Conservation (phyloP, 1,140 invertebrate genomes). For the Conus betulinus region DNA sequence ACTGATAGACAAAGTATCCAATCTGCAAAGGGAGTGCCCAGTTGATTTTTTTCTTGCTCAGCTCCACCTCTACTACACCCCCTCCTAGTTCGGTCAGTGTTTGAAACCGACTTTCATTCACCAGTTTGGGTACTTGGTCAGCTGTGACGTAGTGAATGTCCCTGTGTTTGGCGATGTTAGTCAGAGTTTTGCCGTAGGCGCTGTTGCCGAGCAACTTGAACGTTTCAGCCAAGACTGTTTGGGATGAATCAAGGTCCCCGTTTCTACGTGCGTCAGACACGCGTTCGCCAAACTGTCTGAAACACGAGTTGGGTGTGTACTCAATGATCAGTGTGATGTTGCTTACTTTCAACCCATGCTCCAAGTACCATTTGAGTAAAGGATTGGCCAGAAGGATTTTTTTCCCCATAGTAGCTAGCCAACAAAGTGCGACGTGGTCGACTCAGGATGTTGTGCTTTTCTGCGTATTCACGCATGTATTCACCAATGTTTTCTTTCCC, state of each 20-base stretch:
- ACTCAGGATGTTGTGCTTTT: not conserved
- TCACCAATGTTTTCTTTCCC: not conserved
- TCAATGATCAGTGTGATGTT: not conserved
- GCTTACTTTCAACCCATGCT: not conserved
- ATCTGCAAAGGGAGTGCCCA: not conserved
- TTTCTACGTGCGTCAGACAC: not conserved
- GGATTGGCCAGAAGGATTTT: not conserved
- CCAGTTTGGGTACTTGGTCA: not conserved
- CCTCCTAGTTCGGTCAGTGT: not conserved
- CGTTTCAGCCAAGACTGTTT: not conserved
- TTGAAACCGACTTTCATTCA: not conserved
- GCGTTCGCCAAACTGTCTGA: not conserved
- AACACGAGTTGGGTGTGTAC: not conserved
- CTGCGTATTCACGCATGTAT: not conserved
- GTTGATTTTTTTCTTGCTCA: not conserved
- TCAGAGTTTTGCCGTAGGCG: not conserved
- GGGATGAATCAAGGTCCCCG: too few relatives aligned
- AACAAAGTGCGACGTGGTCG: not conserved
- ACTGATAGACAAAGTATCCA: not conserved
- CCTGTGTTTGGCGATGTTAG: not conserved
- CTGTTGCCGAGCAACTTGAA: not conserved
- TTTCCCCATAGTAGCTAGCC: not conserved
- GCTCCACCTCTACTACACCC: not conserved
- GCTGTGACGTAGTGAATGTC: not conserved
- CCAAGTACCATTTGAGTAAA: conserved; percentile 7